Conservation (phyloP, 2,113 vertebrate genomes). For the Nycticryphes semicollaris region DNA sequence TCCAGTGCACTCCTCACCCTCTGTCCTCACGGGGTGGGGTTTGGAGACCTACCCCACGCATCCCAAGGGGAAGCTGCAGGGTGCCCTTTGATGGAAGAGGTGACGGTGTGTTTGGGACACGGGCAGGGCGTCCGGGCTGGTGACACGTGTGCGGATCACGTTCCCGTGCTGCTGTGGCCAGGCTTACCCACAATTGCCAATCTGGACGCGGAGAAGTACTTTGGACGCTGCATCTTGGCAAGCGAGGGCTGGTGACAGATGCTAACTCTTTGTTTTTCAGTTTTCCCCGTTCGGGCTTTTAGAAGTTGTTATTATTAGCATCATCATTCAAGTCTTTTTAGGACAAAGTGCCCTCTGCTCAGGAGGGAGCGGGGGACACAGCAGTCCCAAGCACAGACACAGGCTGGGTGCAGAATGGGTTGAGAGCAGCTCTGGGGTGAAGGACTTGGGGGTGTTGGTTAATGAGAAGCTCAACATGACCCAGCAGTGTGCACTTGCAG, state of each 20-base stretch:
- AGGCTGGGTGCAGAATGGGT: background rate
- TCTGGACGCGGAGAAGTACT: background rate
- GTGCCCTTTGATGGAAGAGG: background rate
- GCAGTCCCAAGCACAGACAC: background rate
- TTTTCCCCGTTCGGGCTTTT: background rate
- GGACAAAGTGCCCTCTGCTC: background rate
- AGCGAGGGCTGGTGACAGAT: constrained; percentile 6
- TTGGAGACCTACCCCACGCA: background rate
- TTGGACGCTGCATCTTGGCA: constrained; percentile 38
- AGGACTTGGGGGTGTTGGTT: background rate
- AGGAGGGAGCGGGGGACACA: background rate
- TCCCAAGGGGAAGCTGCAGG: background rate
- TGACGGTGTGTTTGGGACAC: rapidly evolving
- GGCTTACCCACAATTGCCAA: background rate
- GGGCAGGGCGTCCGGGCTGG: rapidly evolving
- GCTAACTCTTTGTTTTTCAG: constrained; percentile 39
- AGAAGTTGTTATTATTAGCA: constrained; percentile 13
- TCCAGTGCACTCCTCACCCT: rapidly evolving
- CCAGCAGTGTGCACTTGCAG: background rate
- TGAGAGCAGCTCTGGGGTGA: background rate
- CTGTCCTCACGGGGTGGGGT: rapidly evolving
- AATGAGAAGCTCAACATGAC: background rate
- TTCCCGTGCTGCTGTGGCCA: background rate
- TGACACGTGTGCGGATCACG: background rate
- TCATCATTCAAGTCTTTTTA: background rate